These are phyloP conservation scores for Pollachius pollachius DNA, from an alignment of 2,113 vertebrate species.

Conservation along the genomic window DNA sequence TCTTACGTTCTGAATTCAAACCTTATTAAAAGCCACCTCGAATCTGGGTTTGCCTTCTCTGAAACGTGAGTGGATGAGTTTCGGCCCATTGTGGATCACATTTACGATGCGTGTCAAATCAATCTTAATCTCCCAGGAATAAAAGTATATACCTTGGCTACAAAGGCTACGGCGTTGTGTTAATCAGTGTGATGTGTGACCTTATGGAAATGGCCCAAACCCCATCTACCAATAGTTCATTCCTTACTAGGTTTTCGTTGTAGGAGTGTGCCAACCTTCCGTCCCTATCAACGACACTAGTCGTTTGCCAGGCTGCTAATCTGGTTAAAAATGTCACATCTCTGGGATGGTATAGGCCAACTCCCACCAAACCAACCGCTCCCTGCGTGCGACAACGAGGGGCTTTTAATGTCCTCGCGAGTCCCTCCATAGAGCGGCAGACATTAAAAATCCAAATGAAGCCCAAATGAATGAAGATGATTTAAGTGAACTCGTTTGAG, in stretches of 20 bases:
- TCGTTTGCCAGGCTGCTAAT: conserved; percentile 42
- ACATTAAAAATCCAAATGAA: conserved; percentile 56
- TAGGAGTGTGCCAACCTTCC: not conserved
- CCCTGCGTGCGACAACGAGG: conserved; percentile 30
- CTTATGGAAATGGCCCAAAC: conserved; percentile 17
- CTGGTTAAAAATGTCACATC: conserved; percentile 60
- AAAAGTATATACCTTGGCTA: conserved; percentile 24
- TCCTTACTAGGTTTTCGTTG: conserved; percentile 2
- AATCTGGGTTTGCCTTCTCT: conserved; percentile 10
- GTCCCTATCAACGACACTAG: conserved; percentile 25
- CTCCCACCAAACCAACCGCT: conserved; percentile 43
- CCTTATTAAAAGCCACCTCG: conserved; percentile 18
- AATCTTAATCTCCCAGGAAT: conserved; percentile 35
- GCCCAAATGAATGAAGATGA: conserved; percentile 63
- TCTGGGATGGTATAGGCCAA: conserved; percentile 34
- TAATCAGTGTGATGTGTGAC: conserved; percentile 17
- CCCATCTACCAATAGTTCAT: too few relatives aligned
- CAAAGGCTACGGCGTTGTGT: conserved; percentile 12
- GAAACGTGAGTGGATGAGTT: conserved; percentile 53
- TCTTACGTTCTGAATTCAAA: conserved; percentile 23
- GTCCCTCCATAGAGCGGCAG: conserved; percentile 38
- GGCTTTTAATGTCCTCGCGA: conserved; percentile 47
- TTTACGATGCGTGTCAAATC: conserved; percentile 50
- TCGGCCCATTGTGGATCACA: conserved; percentile 33
- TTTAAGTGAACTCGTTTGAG: conserved; percentile 71